Evolutionary conservation across 2,888 invertebrate species (phyloP).

Genomic region (Aplocera efformata): DNA sequence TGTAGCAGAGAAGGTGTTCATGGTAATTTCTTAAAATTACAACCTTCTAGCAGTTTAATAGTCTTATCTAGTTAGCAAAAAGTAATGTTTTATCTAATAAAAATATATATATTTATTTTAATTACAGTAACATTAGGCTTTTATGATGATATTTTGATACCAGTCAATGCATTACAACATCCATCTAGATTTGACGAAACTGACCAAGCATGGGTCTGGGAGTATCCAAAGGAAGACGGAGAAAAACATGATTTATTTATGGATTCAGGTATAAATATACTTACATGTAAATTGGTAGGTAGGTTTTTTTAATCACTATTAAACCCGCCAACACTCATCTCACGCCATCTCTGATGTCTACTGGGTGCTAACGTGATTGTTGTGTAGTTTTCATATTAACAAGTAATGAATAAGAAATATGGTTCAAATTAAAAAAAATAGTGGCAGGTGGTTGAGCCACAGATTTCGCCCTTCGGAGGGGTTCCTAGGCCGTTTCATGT

Average conservation of each 20-base stretch:
- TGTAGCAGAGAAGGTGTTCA: constrained; percentile 95
- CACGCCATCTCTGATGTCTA: too few relatives aligned
- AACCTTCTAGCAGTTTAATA: not conserved
- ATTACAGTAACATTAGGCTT: constrained; percentile 94
- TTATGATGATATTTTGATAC: constrained; percentile 97
- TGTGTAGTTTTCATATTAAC: too few relatives aligned
- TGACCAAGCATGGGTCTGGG: constrained; percentile 98
- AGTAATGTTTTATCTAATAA: too few relatives aligned
- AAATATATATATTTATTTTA: constrained; percentile 5
- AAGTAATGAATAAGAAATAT: too few relatives aligned
- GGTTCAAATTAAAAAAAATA: too few relatives aligned
- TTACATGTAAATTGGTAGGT: too few relatives aligned
- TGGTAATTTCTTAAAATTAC: constrained; percentile 69
- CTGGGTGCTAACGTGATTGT: too few relatives aligned
- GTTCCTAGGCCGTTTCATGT: too few relatives aligned
- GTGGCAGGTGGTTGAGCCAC: too few relatives aligned
- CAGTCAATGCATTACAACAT: constrained; percentile 94
- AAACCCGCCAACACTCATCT: too few relatives aligned
- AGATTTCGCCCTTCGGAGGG: too few relatives aligned
- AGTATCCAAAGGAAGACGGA: constrained; percentile 91
- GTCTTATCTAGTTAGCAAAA: too few relatives aligned
- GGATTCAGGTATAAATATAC: constrained; percentile 86
- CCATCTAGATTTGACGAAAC: constrained; percentile 95
- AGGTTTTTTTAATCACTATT: not conserved
- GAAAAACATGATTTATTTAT: constrained; percentile 94